Conservation (phyloP, 2,113 vertebrate species). For the Colistium nudipinnis region DNA sequence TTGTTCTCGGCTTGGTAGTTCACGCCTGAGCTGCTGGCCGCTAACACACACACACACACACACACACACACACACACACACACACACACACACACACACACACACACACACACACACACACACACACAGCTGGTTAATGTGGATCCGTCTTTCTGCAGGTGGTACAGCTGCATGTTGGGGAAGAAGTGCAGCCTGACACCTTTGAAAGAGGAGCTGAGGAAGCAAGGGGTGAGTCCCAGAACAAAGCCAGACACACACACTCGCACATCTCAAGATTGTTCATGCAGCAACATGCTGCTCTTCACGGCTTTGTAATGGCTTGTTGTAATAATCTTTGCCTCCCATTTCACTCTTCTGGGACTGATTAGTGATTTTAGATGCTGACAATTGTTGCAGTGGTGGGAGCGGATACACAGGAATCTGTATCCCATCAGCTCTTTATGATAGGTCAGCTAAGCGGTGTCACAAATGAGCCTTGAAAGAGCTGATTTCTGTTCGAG, state of each 20-base stretch:
- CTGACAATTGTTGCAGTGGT: background rate
- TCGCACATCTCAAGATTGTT: slow-evolving; percentile 11
- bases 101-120: background rate
- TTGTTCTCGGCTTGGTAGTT: slow-evolving; percentile 54
- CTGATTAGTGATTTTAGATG: slow-evolving; percentile 4
- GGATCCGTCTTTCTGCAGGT: slow-evolving; percentile 81
- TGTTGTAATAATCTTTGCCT: slow-evolving; percentile 28
- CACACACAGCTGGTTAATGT: slow-evolving; percentile 25
- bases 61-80: background rate
- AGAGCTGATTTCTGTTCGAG: slow-evolving; percentile 46
- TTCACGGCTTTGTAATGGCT: background rate
- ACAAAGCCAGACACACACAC: slow-evolving; percentile 9
- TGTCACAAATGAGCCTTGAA: slow-evolving; percentile 41
- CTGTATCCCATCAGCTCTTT: slow-evolving; percentile 17
- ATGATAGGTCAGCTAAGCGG: slow-evolving; percentile 37
- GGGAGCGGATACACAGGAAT: background rate
- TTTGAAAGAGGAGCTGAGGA: slow-evolving; percentile 94
- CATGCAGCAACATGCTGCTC: slow-evolving; percentile 1
- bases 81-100: slow-evolving; percentile 3
- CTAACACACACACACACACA: background rate
- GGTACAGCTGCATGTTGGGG: slow-evolving; percentile 99
- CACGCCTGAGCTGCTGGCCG: background rate
- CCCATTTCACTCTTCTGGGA: slow-evolving; percentile 10
- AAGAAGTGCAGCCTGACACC: slow-evolving; percentile 98
- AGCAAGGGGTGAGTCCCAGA: slow-evolving; percentile 88